Percentiles rank a stretch among this genome's conserved stretches.
These are phyloP conservation scores for Eupithecia centaureata DNA, from an alignment of 2,888 invertebrate genomes.

Conservation along the genomic window DNA sequence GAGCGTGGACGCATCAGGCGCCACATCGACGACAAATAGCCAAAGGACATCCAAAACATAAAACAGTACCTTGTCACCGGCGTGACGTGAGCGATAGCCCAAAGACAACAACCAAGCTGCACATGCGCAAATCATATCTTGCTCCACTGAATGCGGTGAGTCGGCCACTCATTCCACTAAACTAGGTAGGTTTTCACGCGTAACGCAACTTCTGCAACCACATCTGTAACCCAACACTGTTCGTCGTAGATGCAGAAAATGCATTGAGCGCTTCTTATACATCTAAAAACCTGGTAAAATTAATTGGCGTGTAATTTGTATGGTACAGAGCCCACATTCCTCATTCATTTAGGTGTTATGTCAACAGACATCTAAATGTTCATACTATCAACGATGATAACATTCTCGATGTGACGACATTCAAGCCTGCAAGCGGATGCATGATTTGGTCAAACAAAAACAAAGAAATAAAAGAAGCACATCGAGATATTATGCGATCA, in stretches of 20 bases:
- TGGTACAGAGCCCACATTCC: slow-evolving; percentile 74
- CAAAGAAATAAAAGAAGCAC: slow-evolving; percentile 74
- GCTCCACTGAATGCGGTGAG: slow-evolving; percentile 83
- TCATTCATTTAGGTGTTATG: slow-evolving; percentile 61
- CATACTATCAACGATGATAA: slow-evolving; percentile 72
- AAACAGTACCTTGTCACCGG: slow-evolving; percentile 76
- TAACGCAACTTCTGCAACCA: slow-evolving; percentile 77
- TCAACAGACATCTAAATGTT: slow-evolving; percentile 53
- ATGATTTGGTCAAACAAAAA: slow-evolving; percentile 56
- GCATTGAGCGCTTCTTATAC: slow-evolving; percentile 67
- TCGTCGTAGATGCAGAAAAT: slow-evolving; percentile 67
- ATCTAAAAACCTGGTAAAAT: slow-evolving; percentile 53
- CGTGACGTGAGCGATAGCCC: slow-evolving; percentile 71
- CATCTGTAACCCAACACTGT: slow-evolving; percentile 59
- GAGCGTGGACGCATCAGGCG: slow-evolving; percentile 71
- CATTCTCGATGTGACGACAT: slow-evolving; percentile 78
- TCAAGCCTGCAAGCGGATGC: slow-evolving; percentile 80
- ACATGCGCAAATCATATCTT: slow-evolving; percentile 82
- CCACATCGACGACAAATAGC: slow-evolving; percentile 80
- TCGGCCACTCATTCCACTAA: slow-evolving; percentile 84
- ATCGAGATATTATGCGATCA: slow-evolving; percentile 77
- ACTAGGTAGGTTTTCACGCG: slow-evolving; percentile 71
- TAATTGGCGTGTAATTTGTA: slow-evolving; percentile 62
- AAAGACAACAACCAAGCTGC: slow-evolving; percentile 79
- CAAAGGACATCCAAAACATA: slow-evolving; percentile 70